Percentiles rank a stretch among this genome's conserved stretches.
These are phyloP conservation scores for Perithous albicinctus DNA, from an alignment of 2,888 invertebrate species.

Conservation along the genomic window DNA sequence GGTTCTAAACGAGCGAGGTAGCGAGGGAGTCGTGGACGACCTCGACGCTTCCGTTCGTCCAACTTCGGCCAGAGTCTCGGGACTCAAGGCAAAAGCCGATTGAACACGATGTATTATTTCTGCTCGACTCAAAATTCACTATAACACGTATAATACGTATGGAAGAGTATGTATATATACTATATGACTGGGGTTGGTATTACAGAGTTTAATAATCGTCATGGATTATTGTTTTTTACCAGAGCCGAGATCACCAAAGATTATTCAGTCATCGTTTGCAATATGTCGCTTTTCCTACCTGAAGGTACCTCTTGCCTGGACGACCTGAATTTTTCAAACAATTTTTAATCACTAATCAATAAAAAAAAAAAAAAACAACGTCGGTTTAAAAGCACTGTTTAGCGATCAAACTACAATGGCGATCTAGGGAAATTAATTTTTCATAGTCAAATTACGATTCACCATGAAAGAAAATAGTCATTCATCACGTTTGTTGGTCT, in stretches of 20 bases:
- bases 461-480: no score
- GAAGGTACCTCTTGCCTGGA: not conserved
- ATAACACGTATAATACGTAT: conserved; percentile 13
- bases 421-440: no score
- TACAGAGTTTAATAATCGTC: conserved; percentile 32
- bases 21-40: conserved; percentile 64
- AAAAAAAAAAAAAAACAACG: no score
- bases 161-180: not conserved
- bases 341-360: conserved; percentile 24
- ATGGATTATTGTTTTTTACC: conserved; percentile 43
- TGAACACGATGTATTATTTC: conserved; percentile 73
- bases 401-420: no score
- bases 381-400: no score
- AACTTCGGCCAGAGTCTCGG: conserved; percentile 34
- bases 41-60: conserved; percentile 64
- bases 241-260: conserved; percentile 40
- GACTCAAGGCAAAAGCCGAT: conserved; percentile 62
- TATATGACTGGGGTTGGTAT: not conserved
- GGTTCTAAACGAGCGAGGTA: conserved; percentile 70
- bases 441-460: no score
- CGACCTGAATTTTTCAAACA: not conserved
- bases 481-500: no score
- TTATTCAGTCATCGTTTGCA: conserved; percentile 32
- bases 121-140: conserved; percentile 71
- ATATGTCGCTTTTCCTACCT: not conserved